Percentiles rank a stretch among this genome's conserved stretches.
Evolutionary conservation across 2,797 vertebrate species (phyloP).

Genomic region (Centropyge bicolor): DNA sequence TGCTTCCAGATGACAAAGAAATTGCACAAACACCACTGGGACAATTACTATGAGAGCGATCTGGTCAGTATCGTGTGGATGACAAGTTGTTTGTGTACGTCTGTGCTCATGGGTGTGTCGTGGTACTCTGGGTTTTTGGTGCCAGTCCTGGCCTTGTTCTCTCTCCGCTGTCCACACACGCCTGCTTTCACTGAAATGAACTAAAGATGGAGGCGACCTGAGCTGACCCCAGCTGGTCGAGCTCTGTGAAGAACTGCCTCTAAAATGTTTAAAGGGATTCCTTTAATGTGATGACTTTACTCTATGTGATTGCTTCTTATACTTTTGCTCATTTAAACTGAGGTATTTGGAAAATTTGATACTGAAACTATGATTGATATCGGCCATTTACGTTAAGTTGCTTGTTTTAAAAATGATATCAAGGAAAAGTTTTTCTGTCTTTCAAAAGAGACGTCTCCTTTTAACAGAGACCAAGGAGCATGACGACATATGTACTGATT

Average conservation of each 20-base stretch:
- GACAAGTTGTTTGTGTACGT: slow-evolving; percentile 66
- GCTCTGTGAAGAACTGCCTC: slow-evolving; percentile 9
- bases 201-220: slow-evolving; percentile 41
- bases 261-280: slow-evolving; percentile 68
- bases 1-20: slow-evolving; percentile 97
- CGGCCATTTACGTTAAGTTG: background rate
- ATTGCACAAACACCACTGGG: slow-evolving; percentile 94
- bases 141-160: slow-evolving; percentile 55
- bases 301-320: background rate
- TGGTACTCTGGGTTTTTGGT: slow-evolving; percentile 53
- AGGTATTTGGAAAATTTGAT: background rate
- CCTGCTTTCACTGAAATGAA: slow-evolving; percentile 48
- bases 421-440: background rate
- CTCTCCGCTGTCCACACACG: slow-evolving; percentile 45
- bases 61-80: slow-evolving; percentile 91
- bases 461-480: background rate
- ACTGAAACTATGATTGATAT: background rate
- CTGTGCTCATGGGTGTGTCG: slow-evolving; percentile 70
- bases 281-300: slow-evolving; percentile 4
- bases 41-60: slow-evolving; percentile 96
- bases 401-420: background rate
- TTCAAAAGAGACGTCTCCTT: background rate
- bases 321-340: background rate
- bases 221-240: slow-evolving; percentile 41
- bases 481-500: background rate